A percentile compares a stretch with the other conserved stretches of the same genome.
phyloP scores from a whole-genome alignment of 2,797 vertebrate species.

The Hemibagrus guttatus region DNA sequence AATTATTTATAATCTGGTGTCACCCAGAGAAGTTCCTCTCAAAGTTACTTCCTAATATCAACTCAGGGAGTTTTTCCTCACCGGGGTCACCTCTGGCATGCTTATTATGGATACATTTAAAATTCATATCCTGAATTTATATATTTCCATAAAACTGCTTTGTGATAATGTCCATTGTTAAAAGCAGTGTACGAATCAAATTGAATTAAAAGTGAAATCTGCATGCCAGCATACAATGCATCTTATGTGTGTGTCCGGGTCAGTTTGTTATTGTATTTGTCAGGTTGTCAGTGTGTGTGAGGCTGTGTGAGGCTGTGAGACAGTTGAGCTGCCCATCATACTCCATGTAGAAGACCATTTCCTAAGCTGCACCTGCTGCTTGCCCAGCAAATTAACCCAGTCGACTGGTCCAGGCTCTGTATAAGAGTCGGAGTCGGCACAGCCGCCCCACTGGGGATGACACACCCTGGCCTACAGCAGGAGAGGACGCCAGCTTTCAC shows the following conservation, averaged over 20 bases:
- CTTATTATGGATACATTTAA: no score
- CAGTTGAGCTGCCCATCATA: slow-evolving; percentile 54
- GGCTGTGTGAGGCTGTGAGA: slow-evolving; percentile 43
- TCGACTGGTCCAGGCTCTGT: slow-evolving; percentile 51
- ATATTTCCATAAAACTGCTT: no score
- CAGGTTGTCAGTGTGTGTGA: slow-evolving; percentile 22
- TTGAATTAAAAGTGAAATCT: neutral
- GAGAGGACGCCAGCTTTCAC: slow-evolving; percentile 30
- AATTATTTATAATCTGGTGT: no score
- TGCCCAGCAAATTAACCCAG: slow-evolving; percentile 68
- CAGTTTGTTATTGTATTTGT: slow-evolving; percentile 7
- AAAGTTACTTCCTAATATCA: no score
- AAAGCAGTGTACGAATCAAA: no score
- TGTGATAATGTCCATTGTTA: no score
- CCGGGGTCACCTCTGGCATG: no score
- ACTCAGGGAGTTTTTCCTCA: no score
- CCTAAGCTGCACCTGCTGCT: slow-evolving; percentile 75
- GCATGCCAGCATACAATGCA: neutral
- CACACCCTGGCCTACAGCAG: slow-evolving; percentile 31
- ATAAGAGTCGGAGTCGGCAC: slow-evolving; percentile 50
- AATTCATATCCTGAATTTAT: no score
- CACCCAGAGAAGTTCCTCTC: no score
- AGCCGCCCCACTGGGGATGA: slow-evolving; percentile 43
- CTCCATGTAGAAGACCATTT: slow-evolving; percentile 60
- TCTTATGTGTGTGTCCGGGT: neutral